A percentile compares a stretch with the other conserved stretches of the same genome.
phyloP scores from a whole-genome alignment of 2,888 invertebrate species.

The Anaspis maculata region DNA sequence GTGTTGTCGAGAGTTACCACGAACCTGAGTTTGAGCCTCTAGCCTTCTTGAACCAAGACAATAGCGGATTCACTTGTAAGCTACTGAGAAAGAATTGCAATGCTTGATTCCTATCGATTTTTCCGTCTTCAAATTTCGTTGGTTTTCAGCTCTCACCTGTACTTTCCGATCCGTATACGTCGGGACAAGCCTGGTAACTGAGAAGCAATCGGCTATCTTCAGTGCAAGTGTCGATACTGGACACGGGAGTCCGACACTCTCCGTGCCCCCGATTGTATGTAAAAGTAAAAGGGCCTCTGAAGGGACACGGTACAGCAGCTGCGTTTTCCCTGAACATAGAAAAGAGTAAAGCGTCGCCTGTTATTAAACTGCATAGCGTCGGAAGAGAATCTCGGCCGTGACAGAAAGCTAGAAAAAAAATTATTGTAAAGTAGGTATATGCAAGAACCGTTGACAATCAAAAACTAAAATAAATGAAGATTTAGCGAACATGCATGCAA shows the following conservation, averaged over 20 bases:
- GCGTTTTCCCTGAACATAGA: conserved; percentile 87
- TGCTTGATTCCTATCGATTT: too few species aligned
- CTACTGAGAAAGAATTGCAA: too few species aligned
- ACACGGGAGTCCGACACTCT: conserved; percentile 81
- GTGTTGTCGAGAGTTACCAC: too few species aligned
- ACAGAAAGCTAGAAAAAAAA: conserved; percentile 58
- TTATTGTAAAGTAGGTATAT: not conserved
- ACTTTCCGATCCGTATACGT: conserved; percentile 83
- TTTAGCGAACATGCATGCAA: too few species aligned
- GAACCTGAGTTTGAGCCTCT: too few species aligned
- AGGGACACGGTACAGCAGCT: conserved; percentile 82
- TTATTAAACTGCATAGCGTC: conserved; percentile 77
- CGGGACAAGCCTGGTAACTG: conserved; percentile 90
- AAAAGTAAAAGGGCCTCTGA: conserved; percentile 82
- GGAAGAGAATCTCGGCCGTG: conserved; percentile 66
- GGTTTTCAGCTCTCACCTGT: too few species aligned
- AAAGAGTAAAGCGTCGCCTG: conserved; percentile 80
- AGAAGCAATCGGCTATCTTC: conserved; percentile 84
- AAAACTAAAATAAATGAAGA: too few species aligned
- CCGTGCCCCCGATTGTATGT: conserved; percentile 88
- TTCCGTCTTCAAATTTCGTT: too few species aligned
- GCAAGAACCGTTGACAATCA: too few species aligned
- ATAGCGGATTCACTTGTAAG: too few species aligned
- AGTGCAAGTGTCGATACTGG: conserved; percentile 89
- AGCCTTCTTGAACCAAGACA: too few species aligned